Conservation (phyloP, 2,113 vertebrate species). For the Muscicapa adusta region DNA sequence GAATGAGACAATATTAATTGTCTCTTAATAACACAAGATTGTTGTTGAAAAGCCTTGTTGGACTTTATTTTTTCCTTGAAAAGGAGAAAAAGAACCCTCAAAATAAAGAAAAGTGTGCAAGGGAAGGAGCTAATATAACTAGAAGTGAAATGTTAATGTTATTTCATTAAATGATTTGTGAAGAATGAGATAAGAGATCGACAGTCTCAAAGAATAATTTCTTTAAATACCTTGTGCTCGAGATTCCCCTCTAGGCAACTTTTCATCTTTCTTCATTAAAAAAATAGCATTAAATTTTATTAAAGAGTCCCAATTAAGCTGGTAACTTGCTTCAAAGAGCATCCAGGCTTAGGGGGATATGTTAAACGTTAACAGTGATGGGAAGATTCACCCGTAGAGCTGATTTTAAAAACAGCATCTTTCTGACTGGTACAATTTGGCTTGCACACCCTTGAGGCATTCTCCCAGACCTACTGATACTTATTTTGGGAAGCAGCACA, state of each 20-base stretch:
- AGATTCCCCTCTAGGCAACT: constrained; percentile 64
- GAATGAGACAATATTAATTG: constrained; percentile 47
- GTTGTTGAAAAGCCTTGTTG: background rate
- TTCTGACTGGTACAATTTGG: constrained; percentile 33
- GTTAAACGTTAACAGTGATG: constrained; percentile 35
- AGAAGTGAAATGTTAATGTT: constrained; percentile 69
- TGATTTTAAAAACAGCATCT: constrained; percentile 31
- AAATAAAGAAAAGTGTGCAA: background rate
- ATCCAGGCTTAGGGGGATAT: constrained; percentile 56
- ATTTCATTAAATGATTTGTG: constrained; percentile 71
- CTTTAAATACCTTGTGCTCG: constrained; percentile 68
- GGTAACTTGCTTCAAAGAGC: constrained; percentile 65
- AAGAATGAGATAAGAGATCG: constrained; percentile 61
- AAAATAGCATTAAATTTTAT: constrained; percentile 70
- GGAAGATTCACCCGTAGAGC: constrained; percentile 3
- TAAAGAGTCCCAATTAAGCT: constrained; percentile 68
- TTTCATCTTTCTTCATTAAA: constrained; percentile 70
- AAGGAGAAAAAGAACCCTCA: background rate
- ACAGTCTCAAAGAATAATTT: constrained; percentile 70
- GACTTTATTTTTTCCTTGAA: constrained; percentile 31
- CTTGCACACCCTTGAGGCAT: constrained; percentile 40
- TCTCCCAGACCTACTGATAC: constrained; percentile 24
- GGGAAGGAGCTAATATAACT: background rate
- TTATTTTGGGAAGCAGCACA: constrained; percentile 65
- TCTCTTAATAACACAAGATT: background rate